phyloP scores from a whole-genome alignment of 1,140 invertebrate species.

The Bombus picipes region DNA sequence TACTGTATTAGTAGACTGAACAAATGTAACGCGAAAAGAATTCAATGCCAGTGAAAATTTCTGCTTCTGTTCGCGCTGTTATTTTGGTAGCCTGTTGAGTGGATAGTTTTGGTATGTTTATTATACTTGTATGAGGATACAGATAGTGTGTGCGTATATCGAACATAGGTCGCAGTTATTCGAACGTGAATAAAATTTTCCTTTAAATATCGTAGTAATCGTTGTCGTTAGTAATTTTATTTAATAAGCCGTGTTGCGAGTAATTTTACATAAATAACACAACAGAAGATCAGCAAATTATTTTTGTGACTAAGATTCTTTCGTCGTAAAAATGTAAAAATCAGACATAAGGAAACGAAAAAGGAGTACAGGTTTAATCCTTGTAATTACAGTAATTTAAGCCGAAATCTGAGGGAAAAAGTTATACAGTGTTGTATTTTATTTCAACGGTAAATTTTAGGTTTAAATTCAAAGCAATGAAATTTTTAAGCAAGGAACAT shows the following conservation, averaged over 20 bases:
- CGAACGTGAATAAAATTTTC: conserved; percentile 22
- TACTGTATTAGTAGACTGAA: not conserved
- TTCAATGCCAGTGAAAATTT: conserved; percentile 32
- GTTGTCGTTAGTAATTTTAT: not conserved
- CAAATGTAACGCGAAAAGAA: not conserved
- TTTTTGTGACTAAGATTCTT: not conserved
- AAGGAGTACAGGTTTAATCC: not conserved
- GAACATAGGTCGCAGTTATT: conserved; percentile 5
- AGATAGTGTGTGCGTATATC: conserved; percentile 23
- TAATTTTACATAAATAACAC: not conserved
- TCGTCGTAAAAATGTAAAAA: not conserved
- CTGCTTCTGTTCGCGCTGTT: conserved; percentile 24
- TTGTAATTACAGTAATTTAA: not conserved
- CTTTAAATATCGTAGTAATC: not conserved
- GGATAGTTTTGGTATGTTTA: conserved; percentile 40
- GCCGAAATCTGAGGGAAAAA: not conserved
- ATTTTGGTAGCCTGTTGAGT: conserved; percentile 43
- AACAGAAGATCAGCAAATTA: not conserved
- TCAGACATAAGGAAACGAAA: not conserved
- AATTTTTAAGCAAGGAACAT: not conserved
- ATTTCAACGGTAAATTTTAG: not conserved
- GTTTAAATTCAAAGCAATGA: not conserved
- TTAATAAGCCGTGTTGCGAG: not conserved
- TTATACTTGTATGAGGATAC: conserved; percentile 22
- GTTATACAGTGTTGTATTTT: not conserved